Evolutionary conservation across 1,140 invertebrate species (phyloP).

Genomic region (Platyura marginata): DNA sequence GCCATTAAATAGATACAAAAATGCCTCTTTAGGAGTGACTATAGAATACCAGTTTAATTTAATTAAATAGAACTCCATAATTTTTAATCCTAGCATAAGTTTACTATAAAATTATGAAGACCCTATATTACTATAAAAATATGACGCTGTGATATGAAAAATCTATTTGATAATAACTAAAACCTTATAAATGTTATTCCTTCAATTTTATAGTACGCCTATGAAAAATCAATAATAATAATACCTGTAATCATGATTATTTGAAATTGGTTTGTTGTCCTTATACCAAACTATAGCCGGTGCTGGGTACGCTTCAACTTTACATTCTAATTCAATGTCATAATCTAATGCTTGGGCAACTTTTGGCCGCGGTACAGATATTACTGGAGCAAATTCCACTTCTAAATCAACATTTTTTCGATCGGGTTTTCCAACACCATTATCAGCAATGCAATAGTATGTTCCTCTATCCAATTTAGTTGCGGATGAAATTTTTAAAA

Average conservation of each 20-base stretch:
- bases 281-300: slow-evolving; percentile 60
- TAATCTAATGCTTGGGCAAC: slow-evolving; percentile 59
- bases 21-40: neutral
- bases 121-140: neutral
- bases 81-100: too few relatives aligned
- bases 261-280: slow-evolving; percentile 43
- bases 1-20: too few relatives aligned
- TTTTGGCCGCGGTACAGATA: slow-evolving; percentile 45
- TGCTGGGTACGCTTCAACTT: slow-evolving; percentile 63
- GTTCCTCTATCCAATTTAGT: slow-evolving; percentile 63
- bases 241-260: slow-evolving; percentile 48
- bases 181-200: neutral
- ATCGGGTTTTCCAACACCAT: slow-evolving; percentile 57
- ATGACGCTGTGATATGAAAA: neutral
- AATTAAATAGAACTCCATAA: neutral
- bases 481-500: slow-evolving; percentile 42
- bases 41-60: neutral
- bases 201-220: too few relatives aligned
- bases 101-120: neutral
- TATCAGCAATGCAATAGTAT: slow-evolving; percentile 76
- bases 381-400: slow-evolving; percentile 62
- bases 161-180: too few relatives aligned
- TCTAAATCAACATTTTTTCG: slow-evolving; percentile 56
- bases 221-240: neutral
- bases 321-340: slow-evolving; percentile 64